Percentiles rank a stretch among this genome's conserved stretches.
These are phyloP conservation scores for Pristionchus entomophagus DNA, from an alignment of 2,888 invertebrate genomes.

Conservation along the genomic window DNA sequence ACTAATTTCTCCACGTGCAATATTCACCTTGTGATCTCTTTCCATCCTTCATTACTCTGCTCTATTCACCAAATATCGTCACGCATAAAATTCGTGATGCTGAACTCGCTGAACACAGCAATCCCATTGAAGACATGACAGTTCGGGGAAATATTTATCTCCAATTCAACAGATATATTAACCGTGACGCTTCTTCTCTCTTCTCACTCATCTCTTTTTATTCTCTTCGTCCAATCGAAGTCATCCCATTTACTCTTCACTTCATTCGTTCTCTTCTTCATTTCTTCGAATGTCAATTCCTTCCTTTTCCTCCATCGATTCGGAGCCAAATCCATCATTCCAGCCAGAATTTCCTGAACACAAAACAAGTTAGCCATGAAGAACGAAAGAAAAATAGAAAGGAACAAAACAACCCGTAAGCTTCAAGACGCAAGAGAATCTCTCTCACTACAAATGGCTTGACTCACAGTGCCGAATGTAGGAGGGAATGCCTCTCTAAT, in stretches of 20 bases:
- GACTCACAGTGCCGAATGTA: conserved; percentile 89
- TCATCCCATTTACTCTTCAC: conserved; percentile 62
- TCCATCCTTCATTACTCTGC: too few relatives aligned
- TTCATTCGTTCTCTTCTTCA: conserved; percentile 56
- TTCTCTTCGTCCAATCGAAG: conserved; percentile 63
- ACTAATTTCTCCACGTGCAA: conserved; percentile 14
- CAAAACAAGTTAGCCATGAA: neutral
- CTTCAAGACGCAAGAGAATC: neutral
- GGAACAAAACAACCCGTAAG: neutral
- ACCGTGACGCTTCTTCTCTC: neutral
- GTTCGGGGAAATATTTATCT: neutral
- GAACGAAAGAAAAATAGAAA: neutral
- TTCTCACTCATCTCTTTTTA: conserved; percentile 47
- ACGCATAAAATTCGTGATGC: conserved; percentile 9
- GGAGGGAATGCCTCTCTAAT: conserved; percentile 89
- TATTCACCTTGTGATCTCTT: conserved; percentile 16
- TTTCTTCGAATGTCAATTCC: conserved; percentile 84
- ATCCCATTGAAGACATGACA: neutral
- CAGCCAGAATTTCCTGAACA: conserved; percentile 89
- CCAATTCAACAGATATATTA: neutral
- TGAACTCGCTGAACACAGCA: neutral
- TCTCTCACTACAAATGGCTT: too few relatives aligned
- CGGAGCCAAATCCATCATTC: conserved; percentile 89
- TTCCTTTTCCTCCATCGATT: conserved; percentile 88
- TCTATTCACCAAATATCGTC: conserved; percentile 13